Evolutionary conservation across 1,140 invertebrate species (phyloP), one percentile per base, ranked within the genome.

Genomic region (Zaprionus kolodkinae): DNA sequence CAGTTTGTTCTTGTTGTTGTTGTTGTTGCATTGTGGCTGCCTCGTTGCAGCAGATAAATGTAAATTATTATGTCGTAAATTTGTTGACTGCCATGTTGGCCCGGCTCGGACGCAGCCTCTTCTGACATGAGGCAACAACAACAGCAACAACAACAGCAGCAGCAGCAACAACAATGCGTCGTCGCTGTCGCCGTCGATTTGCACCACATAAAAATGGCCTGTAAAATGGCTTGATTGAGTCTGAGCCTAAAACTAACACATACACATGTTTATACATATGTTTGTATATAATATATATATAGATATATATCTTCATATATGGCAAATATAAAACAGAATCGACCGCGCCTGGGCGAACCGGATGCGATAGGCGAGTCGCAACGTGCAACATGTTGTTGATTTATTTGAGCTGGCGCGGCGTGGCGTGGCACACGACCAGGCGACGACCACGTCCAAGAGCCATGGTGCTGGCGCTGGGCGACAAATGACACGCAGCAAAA

Each of bases 31-130:
- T 52, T 81, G 75, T 79, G 81, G 68, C 83, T 87, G 79, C 87
- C 75, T 84, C 85, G 83, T 87, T 87, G 83, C 84, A 69, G 86
- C 83, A 91, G 89, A 91, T 91, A 91, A 91, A 91, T 91, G 89
- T 91, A 91, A 91, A 91, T 91, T 91, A 91, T 91, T 91, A 91
- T 91, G 89, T 91, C 89, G 89, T 91, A 91, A 91, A 91, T 91
- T 91, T 91, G 89, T 91, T 89, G 89, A 89, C 89, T 91, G 89
- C 89, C 89, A 91, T 91, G 89, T 91, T 91, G 81, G 87, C 66
- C 45, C 10, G 45, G 45, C 45, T 21, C 4, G 45, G 17, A 50
- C 17, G 45, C 75, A 48, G 78, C 75, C 83, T 80, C 64, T 52
- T 75, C 60, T 75, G 67, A 75, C 66, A 71, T 36, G 79, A 70